Evolutionary conservation across 92 coral and sea anemone genomes (phyloP).

Genomic region (Siderastrea siderea): DNA sequence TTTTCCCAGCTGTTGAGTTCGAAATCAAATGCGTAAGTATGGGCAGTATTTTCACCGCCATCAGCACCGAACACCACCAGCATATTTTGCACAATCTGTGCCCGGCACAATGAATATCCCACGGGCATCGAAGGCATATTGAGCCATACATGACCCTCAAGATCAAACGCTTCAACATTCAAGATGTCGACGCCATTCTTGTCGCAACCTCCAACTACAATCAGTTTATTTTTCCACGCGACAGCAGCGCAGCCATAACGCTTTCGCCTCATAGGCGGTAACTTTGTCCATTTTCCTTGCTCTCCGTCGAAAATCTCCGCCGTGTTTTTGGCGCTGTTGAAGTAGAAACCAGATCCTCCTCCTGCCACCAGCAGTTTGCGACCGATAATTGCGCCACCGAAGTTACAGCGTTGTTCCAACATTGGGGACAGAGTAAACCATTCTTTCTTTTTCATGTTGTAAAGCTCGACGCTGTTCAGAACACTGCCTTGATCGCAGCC

Average conservation of each 20-base stretch:
- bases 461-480: constrained; percentile 80
- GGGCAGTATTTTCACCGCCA: constrained; percentile 48
- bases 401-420: constrained; percentile 84
- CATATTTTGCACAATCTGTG: constrained; percentile 73
- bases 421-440: constrained; percentile 85
- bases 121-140: constrained; percentile 75
- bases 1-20: constrained; percentile 78
- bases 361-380: constrained; percentile 80
- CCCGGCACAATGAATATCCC: constrained; percentile 81
- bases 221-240: constrained; percentile 70
- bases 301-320: constrained; percentile 85
- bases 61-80: constrained; percentile 86
- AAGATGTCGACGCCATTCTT: constrained; percentile 73
- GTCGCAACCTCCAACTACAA: constrained; percentile 91
- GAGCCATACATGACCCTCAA: constrained; percentile 69
- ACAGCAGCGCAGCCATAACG: constrained; percentile 91
- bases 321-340: constrained; percentile 87
- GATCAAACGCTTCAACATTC: constrained; percentile 82
- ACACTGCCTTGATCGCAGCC: constrained; percentile 93
- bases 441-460: constrained; percentile 75
- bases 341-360: constrained; percentile 89
- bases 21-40: constrained; percentile 80
- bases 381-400: constrained; percentile 81
- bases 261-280: constrained; percentile 85
- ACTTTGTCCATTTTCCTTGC: constrained; percentile 76